These are phyloP conservation scores for Chelmon rostratus DNA, from an alignment of 2,797 vertebrate genomes.

Conservation along the genomic window DNA sequence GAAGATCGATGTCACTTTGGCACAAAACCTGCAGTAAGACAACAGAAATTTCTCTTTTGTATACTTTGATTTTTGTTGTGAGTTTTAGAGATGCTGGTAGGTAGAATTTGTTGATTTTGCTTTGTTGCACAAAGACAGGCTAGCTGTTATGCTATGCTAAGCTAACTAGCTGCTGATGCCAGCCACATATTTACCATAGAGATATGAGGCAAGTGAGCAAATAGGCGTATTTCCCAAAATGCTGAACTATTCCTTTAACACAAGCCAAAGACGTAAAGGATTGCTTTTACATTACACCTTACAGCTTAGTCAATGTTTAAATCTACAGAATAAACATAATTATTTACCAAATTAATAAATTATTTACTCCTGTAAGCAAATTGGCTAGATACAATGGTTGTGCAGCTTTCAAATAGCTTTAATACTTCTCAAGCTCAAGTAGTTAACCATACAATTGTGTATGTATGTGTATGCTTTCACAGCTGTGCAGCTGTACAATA, in stretches of 20 bases:
- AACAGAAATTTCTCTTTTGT: no score
- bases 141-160: neutral
- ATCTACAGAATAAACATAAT: constrained; percentile 8
- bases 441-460: constrained; percentile 21
- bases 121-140: no score
- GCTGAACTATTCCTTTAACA: no score
- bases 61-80: no score
- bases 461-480: no score
- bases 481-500: no score
- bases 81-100: no score
- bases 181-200: no score
- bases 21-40: no score
- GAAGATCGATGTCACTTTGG: no score
- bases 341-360: neutral
- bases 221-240: no score
- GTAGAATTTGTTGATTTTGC: no score
- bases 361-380: neutral
- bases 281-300: neutral
- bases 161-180: neutral
- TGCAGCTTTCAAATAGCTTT: constrained; percentile 6
- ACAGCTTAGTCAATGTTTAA: constrained; percentile 7
- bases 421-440: constrained; percentile 17
- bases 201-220: constrained; percentile 23
- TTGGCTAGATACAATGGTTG: neutral
- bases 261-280: neutral